A percentile compares a stretch with the other conserved stretches of the same genome.
Conservation (phyloP, 2,888 invertebrate species). For the Icerya purchasi region DNA sequence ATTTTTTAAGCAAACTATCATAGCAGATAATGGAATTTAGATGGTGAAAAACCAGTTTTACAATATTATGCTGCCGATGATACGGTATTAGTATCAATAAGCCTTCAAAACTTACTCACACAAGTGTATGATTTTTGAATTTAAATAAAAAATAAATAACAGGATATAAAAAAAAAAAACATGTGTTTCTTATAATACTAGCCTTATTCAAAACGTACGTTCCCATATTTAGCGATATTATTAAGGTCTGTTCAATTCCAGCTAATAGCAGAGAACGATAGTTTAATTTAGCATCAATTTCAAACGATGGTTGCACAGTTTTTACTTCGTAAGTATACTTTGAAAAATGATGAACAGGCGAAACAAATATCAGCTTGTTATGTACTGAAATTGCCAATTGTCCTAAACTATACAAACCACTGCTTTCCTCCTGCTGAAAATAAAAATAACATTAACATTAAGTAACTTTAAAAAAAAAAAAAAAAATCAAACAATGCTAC, state of each 20-base stretch:
- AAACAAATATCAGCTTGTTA: conserved; percentile 40
- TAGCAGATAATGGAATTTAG: too few relatives aligned
- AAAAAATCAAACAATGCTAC: too few relatives aligned
- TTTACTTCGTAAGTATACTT: conserved; percentile 32
- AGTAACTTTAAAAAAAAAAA: background rate
- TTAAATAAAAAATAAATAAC: too few relatives aligned
- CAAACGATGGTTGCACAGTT: conserved; percentile 18
- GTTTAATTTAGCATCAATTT: background rate
- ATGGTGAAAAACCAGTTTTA: too few relatives aligned
- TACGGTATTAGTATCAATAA: too few relatives aligned
- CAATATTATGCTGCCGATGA: too few relatives aligned
- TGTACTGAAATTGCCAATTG: conserved; percentile 42
- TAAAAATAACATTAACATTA: conserved; percentile 19
- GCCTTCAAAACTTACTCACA: too few relatives aligned
- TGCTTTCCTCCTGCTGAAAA: conserved; percentile 33
- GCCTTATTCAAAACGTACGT: conserved; percentile 52
- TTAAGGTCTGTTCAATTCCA: conserved; percentile 56
- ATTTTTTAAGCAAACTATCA: too few relatives aligned
- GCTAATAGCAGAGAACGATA: conserved; percentile 56
- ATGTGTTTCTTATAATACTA: too few relatives aligned
- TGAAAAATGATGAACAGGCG: conserved; percentile 38
- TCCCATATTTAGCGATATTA: conserved; percentile 52
- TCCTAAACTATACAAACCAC: conserved; percentile 45
- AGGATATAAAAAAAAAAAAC: too few relatives aligned
- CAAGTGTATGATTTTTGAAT: too few relatives aligned